Evolutionary conservation across 2,113 vertebrate genomes (phyloP).

Genomic region (Semicossyphus pulcher): DNA sequence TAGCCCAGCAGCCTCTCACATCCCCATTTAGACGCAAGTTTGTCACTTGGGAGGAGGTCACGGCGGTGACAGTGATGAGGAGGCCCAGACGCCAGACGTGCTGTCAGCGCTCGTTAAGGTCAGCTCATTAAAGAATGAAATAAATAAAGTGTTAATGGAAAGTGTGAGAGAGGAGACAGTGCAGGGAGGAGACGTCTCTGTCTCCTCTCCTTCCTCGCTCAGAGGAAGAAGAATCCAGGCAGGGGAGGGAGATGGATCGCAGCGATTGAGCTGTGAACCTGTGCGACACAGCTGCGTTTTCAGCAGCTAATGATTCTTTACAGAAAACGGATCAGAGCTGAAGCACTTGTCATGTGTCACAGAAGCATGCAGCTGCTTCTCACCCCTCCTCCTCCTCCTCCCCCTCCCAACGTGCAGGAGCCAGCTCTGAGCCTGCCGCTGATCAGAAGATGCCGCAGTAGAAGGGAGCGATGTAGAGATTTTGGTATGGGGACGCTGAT

Average conservation of each 20-base stretch:
- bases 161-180: slow-evolving; percentile 46
- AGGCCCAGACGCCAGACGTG: slow-evolving; percentile 66
- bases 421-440: slow-evolving; percentile 46
- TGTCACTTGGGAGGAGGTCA: slow-evolving; percentile 77
- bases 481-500: slow-evolving; percentile 40
- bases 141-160: slow-evolving; percentile 69
- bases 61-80: slow-evolving; percentile 76
- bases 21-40: slow-evolving; percentile 79
- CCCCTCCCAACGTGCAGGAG: slow-evolving; percentile 8
- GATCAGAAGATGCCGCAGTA: slow-evolving; percentile 59
- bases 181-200: slow-evolving; percentile 45
- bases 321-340: slow-evolving; percentile 74
- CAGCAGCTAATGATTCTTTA: slow-evolving; percentile 78
- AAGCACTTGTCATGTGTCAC: slow-evolving; percentile 76
- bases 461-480: slow-evolving; percentile 35
- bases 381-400: not conserved
- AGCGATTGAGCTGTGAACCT: slow-evolving; percentile 72
- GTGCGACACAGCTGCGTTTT: slow-evolving; percentile 68
- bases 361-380: slow-evolving; percentile 55
- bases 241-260: slow-evolving; percentile 43
- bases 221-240: slow-evolving; percentile 37
- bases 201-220: slow-evolving; percentile 30
- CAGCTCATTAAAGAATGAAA: slow-evolving; percentile 78
- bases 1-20: slow-evolving; percentile 74
- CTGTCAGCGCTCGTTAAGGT: slow-evolving; percentile 81